These are phyloP conservation scores for Boloria selene DNA, from an alignment of 2,888 invertebrate species.

Conservation along the genomic window DNA sequence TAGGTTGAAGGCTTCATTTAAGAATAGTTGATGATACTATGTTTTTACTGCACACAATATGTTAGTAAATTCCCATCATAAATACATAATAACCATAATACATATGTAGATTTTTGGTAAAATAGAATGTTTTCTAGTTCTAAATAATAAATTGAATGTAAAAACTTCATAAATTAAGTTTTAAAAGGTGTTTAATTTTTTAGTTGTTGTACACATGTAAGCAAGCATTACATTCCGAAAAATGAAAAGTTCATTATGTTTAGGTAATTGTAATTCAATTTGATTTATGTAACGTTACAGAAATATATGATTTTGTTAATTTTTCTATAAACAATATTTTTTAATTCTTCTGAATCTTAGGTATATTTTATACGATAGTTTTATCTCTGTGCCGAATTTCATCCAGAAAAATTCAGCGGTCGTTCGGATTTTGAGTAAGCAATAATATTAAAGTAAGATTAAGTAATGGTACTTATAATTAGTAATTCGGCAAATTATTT, in stretches of 20 bases:
- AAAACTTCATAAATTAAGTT: no score
- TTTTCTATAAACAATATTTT: no score
- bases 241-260: neutral
- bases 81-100: neutral
- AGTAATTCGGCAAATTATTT: no score
- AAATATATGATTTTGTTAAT: neutral
- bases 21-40: neutral
- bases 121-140: neutral
- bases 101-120: neutral
- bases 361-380: no score
- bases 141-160: neutral
- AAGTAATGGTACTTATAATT: no score
- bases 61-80: neutral
- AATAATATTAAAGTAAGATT: no score
- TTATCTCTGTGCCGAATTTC: no score
- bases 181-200: neutral
- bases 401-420: no score
- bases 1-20: constrained; percentile 5
- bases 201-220: neutral
- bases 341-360: no score
- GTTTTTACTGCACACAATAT: neutral
- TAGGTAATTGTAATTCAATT: constrained; percentile 3
- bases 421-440: no score
- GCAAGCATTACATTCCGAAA: constrained; percentile 1
- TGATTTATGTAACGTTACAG: neutral